A percentile compares a stretch with the other conserved stretches of the same genome.
These are phyloP conservation scores for Arge pagana DNA, from an alignment of 2,888 invertebrate species.

Conservation along the genomic window DNA sequence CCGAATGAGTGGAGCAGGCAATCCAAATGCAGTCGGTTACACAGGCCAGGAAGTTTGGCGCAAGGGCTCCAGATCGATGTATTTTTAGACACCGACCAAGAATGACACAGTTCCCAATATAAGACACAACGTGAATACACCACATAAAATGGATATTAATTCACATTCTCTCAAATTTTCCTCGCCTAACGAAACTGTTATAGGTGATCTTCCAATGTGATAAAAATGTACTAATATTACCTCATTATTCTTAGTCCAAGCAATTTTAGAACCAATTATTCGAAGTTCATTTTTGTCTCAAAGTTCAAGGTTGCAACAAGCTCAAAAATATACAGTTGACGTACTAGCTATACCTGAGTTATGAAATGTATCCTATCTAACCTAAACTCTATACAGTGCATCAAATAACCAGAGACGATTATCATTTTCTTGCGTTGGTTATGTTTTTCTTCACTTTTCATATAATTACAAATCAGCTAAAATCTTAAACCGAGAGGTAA, in stretches of 20 bases:
- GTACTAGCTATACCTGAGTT: background rate
- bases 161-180: constrained; percentile 15
- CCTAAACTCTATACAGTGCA: too few relatives aligned
- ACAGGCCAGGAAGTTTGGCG: constrained; percentile 36
- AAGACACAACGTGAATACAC: constrained; percentile 35
- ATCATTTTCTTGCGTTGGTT: too few relatives aligned
- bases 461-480: too few relatives aligned
- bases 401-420: too few relatives aligned
- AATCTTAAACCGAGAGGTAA: constrained; percentile 2
- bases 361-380: too few relatives aligned
- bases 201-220: background rate
- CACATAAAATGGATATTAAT: constrained; percentile 22
- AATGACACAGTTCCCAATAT: constrained; percentile 44
- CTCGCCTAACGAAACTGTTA: background rate
- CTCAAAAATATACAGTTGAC: background rate
- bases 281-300: background rate
- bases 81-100: constrained; percentile 43
- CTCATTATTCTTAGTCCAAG: background rate
- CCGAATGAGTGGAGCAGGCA: background rate
- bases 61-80: constrained; percentile 43
- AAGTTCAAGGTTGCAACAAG: constrained; percentile 7
- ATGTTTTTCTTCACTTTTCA: too few relatives aligned
- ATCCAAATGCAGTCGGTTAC: constrained; percentile 7
- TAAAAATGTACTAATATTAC: background rate
- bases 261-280: background rate